Evolutionary conservation across 2,113 vertebrate genomes (phyloP), one percentile per base, ranked within the genome.

Genomic region (Pelmatolapia mariae): DNA sequence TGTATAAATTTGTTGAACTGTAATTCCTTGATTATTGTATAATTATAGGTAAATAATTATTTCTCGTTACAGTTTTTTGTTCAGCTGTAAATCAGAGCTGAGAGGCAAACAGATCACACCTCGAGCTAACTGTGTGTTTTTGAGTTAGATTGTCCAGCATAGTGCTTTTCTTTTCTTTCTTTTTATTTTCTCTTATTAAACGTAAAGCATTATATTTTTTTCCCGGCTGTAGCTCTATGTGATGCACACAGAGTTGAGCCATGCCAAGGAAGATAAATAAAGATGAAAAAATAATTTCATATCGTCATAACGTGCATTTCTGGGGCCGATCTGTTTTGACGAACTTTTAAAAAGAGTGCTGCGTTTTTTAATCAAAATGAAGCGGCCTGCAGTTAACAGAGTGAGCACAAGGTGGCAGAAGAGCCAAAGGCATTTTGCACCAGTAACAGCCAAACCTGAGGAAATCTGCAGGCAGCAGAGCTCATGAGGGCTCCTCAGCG

Each of bases 381-480:
- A 52, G 13, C 36, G 16, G 26, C 8, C 7, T 87, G 81, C 56
- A 89, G 59, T 88, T 8, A 5, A 56, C 3, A 57, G 9, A 4
- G 4, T 22, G 3, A 76, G n/a, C 93, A 88, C 68, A 19, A 47
- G 91, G 24, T 86, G 82, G 89, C 82, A 68, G 59, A 50, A 89
- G 7, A 92, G 15, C 50, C 80, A 87, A 93, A 89, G 54, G 10
- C 5, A 87, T 85, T 33, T 33, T 40, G 5, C 1, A 8, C 12
- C 2, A 12, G 43, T 19, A 50, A 50, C 10, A 16, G 11, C 13
- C 6, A 24, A 22, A 9, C 36, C 6, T 8, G 43, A 47, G 43
- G 2, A 79, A 18, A 38, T 79, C 56, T 56, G 8, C 9, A 71
- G 40, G 63, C 22, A 18, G 13, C 12, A 59, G 8, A 59, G 66